phyloP scores from a whole-genome alignment of 2,888 invertebrate genomes.

The Alcis repandata region DNA sequence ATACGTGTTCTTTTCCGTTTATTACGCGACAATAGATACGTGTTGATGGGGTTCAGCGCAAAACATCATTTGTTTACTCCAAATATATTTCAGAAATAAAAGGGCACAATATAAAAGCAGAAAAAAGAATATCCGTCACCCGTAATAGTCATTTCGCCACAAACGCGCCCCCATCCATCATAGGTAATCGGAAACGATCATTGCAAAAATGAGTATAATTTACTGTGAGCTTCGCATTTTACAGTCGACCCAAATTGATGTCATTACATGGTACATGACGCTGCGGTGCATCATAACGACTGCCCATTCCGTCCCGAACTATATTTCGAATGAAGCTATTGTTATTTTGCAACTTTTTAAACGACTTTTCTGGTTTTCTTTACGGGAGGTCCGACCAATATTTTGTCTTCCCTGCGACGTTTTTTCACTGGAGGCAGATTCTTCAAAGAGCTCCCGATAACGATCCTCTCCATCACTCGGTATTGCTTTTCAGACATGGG shows the following conservation, averaged over 20 bases:
- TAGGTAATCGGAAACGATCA: conserved; percentile 82
- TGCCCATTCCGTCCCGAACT: conserved; percentile 61
- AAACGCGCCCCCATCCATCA: conserved; percentile 73
- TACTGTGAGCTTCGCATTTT: conserved; percentile 74
- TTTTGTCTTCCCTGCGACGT: conserved; percentile 66
- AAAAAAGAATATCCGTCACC: conserved; percentile 57
- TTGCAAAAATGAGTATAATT: conserved; percentile 82
- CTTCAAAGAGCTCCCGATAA: conserved; percentile 64
- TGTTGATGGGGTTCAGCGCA: conserved; percentile 27
- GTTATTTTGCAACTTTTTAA: conserved; percentile 30
- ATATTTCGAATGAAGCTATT: conserved; percentile 53
- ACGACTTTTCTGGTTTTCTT: conserved; percentile 64
- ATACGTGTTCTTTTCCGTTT: conserved; percentile 11
- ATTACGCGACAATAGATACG: conserved; percentile 24
- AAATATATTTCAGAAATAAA: conserved; percentile 50
- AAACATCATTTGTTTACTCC: conserved; percentile 36
- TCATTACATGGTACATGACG: conserved; percentile 76
- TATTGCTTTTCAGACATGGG: conserved; percentile 74
- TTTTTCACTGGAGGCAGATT: conserved; percentile 63
- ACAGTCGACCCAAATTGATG: conserved; percentile 76
- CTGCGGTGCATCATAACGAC: conserved; percentile 69
- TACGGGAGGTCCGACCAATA: conserved; percentile 57
- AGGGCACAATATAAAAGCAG: conserved; percentile 45
- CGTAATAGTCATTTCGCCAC: conserved; percentile 61
- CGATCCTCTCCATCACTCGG: conserved; percentile 73